Conservation (phyloP, 2,113 vertebrate genomes). For the Xiphophorus maculatus region DNA sequence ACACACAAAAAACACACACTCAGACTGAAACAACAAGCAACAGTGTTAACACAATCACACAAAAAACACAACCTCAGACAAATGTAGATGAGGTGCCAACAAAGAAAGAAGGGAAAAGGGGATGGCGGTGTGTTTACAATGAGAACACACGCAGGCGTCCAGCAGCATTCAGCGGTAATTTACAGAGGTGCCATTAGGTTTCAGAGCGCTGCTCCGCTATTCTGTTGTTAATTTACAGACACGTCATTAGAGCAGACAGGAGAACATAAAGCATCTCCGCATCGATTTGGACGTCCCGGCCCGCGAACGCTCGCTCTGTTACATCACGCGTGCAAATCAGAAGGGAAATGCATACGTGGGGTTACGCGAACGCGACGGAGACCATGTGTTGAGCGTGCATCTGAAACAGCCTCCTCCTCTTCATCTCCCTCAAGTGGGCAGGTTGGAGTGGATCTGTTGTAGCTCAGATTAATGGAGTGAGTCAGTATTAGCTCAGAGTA, state of each 20-base stretch:
- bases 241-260: slow-evolving; percentile 74
- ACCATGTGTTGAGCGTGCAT: slow-evolving; percentile 13
- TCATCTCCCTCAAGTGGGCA: slow-evolving; percentile 42
- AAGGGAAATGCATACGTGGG: slow-evolving; percentile 40
- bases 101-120: slow-evolving; percentile 4
- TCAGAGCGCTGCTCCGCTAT: slow-evolving; percentile 57
- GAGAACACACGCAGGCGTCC: slow-evolving; percentile 68
- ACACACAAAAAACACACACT: slow-evolving; percentile 19
- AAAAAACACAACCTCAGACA: slow-evolving; percentile 29
- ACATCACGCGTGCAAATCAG: slow-evolving; percentile 38
- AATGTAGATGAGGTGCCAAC: slow-evolving; percentile 63
- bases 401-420: neutral
- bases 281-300: slow-evolving; percentile 65
- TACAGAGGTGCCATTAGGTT: slow-evolving; percentile 73
- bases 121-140: slow-evolving; percentile 60
- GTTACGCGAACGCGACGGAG: slow-evolving; percentile 14
- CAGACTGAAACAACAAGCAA: slow-evolving; percentile 23
- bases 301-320: slow-evolving; percentile 45
- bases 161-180: slow-evolving; percentile 62
- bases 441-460: slow-evolving; percentile 68
- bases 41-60: slow-evolving; percentile 42
- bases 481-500: slow-evolving; percentile 77
- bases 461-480: slow-evolving; percentile 77
- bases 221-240: slow-evolving; percentile 76
- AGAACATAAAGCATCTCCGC: slow-evolving; percentile 71